Percentiles rank a stretch among this genome's conserved stretches.
phyloP scores from a whole-genome alignment of 2,797 vertebrate species.

The Pseudochirops cupreus region DNA sequence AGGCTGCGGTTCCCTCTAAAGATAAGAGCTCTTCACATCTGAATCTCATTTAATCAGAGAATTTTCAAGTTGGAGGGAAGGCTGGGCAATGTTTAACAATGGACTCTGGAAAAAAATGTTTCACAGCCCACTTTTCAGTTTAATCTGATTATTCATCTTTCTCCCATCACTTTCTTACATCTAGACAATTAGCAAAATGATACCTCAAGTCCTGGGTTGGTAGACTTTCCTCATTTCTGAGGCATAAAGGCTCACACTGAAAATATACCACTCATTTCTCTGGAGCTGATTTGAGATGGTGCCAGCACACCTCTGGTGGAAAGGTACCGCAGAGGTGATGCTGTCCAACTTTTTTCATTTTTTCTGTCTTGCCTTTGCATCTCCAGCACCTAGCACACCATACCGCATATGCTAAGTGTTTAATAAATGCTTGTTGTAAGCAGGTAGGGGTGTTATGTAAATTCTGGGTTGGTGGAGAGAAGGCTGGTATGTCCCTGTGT shows the following conservation, averaged over 20 bases:
- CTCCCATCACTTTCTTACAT: neutral
- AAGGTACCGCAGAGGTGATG: no score
- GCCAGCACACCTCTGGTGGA: neutral
- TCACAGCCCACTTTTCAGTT: neutral
- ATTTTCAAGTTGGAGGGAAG: neutral
- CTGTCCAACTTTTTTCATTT: neutral
- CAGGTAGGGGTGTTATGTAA: no score
- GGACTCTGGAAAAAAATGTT: neutral
- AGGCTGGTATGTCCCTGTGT: no score
- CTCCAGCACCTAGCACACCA: no score
- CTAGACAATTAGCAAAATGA: neutral
- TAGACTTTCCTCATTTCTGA: neutral
- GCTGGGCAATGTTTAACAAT: neutral
- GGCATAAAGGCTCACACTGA: neutral
- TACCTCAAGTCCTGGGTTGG: neutral
- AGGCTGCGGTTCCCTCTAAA: neutral
- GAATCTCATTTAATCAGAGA: neutral
- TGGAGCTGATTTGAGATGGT: neutral
- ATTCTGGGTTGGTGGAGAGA: no score
- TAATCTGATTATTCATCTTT: neutral
- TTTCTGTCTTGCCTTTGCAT: neutral
- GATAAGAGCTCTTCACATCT: neutral
- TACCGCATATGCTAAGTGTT: no score
- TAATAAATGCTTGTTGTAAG: no score
- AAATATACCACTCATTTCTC: neutral